Conservation (phyloP, 2,797 vertebrate genomes). For the Spondyliosoma cantharus region DNA sequence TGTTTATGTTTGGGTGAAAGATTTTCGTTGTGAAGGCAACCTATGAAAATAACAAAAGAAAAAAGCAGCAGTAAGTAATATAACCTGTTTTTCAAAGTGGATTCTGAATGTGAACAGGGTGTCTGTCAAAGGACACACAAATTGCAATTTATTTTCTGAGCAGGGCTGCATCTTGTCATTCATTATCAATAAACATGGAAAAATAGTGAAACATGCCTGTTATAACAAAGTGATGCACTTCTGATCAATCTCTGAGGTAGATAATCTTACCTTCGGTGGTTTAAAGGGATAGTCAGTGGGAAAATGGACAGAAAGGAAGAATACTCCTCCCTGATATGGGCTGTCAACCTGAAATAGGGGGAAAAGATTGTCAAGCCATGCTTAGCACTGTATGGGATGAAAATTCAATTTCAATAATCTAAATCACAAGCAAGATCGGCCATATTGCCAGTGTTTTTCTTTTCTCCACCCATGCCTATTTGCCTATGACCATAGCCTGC, state of each 20-base stretch:
- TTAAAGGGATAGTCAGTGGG: slow-evolving; percentile 91
- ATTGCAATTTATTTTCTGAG: neutral
- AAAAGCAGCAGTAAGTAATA: slow-evolving; percentile 3
- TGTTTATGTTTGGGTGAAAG: slow-evolving; percentile 92
- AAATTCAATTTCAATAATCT: too few relatives aligned
- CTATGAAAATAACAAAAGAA: slow-evolving; percentile 63
- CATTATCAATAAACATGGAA: neutral
- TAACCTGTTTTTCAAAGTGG: neutral
- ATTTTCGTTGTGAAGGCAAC: slow-evolving; percentile 90
- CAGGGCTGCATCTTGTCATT: neutral
- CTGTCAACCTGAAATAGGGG: slow-evolving; percentile 85
- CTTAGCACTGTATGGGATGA: neutral
- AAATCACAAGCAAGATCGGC: too few relatives aligned
- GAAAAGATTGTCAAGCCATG: slow-evolving; percentile 11
- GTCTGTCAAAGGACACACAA: neutral
- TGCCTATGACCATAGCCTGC: too few relatives aligned
- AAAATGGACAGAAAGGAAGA: slow-evolving; percentile 89
- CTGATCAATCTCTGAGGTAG: neutral
- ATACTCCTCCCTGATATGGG: slow-evolving; percentile 88
- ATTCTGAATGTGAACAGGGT: neutral
- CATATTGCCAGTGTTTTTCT: too few relatives aligned
- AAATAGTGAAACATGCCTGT: neutral
- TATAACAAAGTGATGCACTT: neutral
- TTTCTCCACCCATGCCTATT: too few relatives aligned
- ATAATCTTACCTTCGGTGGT: slow-evolving; percentile 86